Evolutionary conservation across 2,888 invertebrate species (phyloP), one percentile per base, ranked within the genome.

Genomic region (Cerceris ruficornis): DNA sequence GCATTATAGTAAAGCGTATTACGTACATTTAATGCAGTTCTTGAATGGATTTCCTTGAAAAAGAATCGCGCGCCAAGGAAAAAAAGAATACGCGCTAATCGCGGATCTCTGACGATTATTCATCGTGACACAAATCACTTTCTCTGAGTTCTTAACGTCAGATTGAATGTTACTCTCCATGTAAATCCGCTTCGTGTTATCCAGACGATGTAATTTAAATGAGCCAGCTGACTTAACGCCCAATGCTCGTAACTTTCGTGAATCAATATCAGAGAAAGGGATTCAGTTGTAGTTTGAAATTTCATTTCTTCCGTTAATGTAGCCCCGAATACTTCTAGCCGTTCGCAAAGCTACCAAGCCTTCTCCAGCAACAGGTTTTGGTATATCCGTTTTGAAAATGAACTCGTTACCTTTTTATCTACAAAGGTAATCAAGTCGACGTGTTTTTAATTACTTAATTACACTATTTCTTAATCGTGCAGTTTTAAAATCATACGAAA

Each of bases 101-200:
- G 46, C 70, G 61, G 69, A 78, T 78, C 67, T 65, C 43, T n/a
- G 15, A 11, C 52, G 77, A 65, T 77, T 61, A 13, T 50, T 67
- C 55, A 54, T 52, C 60, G 11, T 17, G 61, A 39, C 58, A 55
- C 71, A 68, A 76, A 80, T 80, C 75, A 80, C 81, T 81, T 80
- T 81, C 81, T 80, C 76, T 55, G 67, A 49, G n/a, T 60, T 68
- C 60, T 79, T 58, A 59, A 61, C 59, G 66, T 49, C 54, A 11
- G n/a, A 59, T 49, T 9, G 50, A 69, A 62, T 15, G 46, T 69
- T 43, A 69, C 28, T 42, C 52, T 52, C 41, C 13, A 42, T 28
- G 43, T 7, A 43, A 17, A 50, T 65, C n/a, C 58, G 14, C 69
- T 39, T 13, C 58, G 64, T 80, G 60, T 55, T 50, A 13, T 9